Evolutionary conservation across 2,797 vertebrate species (phyloP), one percentile per base, ranked within the genome.

Genomic region (Florisuga fusca): DNA sequence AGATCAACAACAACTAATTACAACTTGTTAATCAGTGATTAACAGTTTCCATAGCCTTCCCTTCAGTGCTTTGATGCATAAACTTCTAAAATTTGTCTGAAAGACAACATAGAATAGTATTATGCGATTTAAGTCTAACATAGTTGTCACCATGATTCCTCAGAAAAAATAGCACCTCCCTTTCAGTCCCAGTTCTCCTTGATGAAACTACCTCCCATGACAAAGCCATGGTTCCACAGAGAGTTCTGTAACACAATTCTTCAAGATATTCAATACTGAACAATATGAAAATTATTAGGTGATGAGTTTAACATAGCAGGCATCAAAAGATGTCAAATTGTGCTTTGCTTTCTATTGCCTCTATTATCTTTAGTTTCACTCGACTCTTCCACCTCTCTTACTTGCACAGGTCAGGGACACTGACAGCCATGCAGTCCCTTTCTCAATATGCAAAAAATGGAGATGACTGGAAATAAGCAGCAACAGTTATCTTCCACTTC

Each of bases 111-210:
- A 33, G 38, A 16, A 51, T 4, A 10, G 5, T 36, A 34, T 8
- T 21, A 15, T 1, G 17, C 11, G 43, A 64, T 13, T 76, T 26
- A 68, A 75, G 25, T 23, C 22, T 51, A 76, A 73, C 0, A 0
- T 1, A 72, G 22, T 7, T 61, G 23, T 12, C 27, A 38, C 14
- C 23, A 33, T 0, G 1, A 34, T 12, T 41, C 45, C 46, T 71
- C 64, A 74, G 53, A 69, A 85, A 85, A 66, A 38, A 73, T 29
- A 51, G 10, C 31, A 34, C 31, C 33, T 77, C 25, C n/a, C 45
- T 33, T 55, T 57, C 63, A 80, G 15, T 6, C 18, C 38, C 68
- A 71, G 0, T 16, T 77, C 38, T 48, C 55, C 64, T 43, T 36
- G 68, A 31, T 21, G 62, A 55, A 88, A 19, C 50, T 15, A 51